phyloP scores from a whole-genome alignment of 2,888 invertebrate genomes.

The Rugalucina vietnamica region DNA sequence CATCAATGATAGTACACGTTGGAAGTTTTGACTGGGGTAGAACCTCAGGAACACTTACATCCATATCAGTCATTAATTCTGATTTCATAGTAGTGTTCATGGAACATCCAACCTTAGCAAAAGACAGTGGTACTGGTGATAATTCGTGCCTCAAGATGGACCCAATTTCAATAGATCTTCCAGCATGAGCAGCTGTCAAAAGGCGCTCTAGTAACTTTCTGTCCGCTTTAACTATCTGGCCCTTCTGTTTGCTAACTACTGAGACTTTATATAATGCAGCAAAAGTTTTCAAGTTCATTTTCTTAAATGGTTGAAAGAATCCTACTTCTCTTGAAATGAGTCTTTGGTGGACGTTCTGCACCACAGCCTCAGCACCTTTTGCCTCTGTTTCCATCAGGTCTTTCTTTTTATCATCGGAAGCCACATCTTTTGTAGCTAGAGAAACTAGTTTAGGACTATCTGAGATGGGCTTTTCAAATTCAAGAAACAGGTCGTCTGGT shows the following conservation, averaged over 20 bases:
- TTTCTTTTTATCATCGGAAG: neutral
- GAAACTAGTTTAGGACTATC: neutral
- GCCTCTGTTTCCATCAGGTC: neutral
- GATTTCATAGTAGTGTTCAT: conserved; percentile 13
- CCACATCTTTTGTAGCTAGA: neutral
- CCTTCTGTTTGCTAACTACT: neutral
- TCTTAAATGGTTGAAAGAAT: neutral
- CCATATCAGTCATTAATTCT: conserved; percentile 1
- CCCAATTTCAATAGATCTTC: neutral
- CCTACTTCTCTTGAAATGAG: neutral
- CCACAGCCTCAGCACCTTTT: neutral
- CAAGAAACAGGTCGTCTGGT: neutral
- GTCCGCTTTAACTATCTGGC: conserved; percentile 4
- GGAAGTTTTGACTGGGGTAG: neutral
- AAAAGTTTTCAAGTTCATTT: conserved; percentile 17
- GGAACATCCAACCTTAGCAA: neutral
- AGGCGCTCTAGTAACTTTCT: conserved; percentile 11
- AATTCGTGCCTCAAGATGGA: neutral
- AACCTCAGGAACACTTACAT: neutral
- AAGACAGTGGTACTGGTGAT: neutral
- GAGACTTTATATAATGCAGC: neutral
- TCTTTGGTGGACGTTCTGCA: neutral
- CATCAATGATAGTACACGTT: conserved; percentile 33
- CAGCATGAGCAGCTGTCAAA: neutral
- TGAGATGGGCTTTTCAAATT: neutral